phyloP scores from a whole-genome alignment of 2,797 vertebrate species.

The Sebastes melanostomus region DNA sequence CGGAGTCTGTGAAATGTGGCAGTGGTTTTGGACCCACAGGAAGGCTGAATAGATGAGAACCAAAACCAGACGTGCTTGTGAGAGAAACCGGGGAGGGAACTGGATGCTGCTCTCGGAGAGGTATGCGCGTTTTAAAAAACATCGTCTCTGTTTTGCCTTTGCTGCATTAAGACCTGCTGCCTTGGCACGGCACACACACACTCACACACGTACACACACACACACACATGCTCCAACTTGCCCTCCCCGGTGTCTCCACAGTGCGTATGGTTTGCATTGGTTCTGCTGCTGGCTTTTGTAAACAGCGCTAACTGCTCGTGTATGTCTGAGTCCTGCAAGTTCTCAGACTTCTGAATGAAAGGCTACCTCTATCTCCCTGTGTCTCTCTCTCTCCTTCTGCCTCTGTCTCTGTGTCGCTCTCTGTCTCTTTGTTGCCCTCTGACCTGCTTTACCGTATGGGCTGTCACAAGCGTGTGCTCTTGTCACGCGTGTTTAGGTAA shows the following conservation, averaged over 20 bases:
- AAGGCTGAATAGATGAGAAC: conserved; percentile 55
- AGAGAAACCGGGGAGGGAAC: conserved; percentile 34
- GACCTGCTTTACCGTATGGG: conserved; percentile 50
- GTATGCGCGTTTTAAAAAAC: conserved; percentile 39
- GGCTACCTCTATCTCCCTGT: conserved; percentile 39
- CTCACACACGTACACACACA: conserved; percentile 27
- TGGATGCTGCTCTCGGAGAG: conserved; percentile 40
- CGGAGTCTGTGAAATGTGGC: conserved; percentile 47
- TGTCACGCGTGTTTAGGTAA: conserved; percentile 69
- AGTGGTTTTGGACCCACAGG: conserved; percentile 56
- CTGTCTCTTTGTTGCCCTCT: conserved; percentile 47
- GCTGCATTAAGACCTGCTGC: conserved; percentile 56
- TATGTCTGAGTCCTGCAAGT: conserved; percentile 60
- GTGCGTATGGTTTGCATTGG: conserved; percentile 75
- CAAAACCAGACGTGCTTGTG: conserved; percentile 59
- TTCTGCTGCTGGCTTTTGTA: conserved; percentile 78
- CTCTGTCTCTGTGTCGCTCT: conserved; percentile 9
- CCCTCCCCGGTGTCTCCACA: conserved; percentile 43
- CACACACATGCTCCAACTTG: conserved; percentile 34
- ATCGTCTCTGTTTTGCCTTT: conserved; percentile 58
- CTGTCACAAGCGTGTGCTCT: conserved; percentile 54
- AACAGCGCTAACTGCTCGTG: conserved; percentile 72
- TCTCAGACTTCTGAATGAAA: conserved; percentile 67
- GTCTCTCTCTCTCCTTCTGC: conserved; percentile 13
- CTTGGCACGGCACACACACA: conserved; percentile 38